These are phyloP conservation scores for Copidosoma aretas DNA, from an alignment of 2,888 invertebrate species.

Conservation along the genomic window DNA sequence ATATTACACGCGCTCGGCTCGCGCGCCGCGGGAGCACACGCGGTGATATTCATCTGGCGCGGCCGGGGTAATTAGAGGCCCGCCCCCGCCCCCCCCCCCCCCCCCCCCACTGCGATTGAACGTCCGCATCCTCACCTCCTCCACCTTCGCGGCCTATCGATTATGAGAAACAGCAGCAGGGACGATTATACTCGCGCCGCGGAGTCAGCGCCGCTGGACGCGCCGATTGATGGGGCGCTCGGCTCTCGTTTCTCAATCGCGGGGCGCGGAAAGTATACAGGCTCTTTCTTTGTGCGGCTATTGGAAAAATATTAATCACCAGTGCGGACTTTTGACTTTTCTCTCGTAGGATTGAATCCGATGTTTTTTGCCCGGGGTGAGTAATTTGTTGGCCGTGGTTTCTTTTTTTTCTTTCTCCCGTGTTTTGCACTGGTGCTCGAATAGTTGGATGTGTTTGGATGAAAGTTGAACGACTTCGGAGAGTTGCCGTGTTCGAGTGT, in stretches of 20 bases:
- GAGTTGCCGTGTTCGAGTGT: too few relatives aligned
- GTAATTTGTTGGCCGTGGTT: too few relatives aligned
- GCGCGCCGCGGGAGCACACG: constrained; percentile 18
- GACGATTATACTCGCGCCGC: constrained; percentile 1
- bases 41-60: constrained; percentile 25
- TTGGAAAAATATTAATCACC: constrained; percentile 25
- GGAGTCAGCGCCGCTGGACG: not conserved
- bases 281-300: constrained; percentile 7
- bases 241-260: constrained; percentile 28
- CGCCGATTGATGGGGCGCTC: constrained; percentile 32
- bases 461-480: too few relatives aligned
- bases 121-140: constrained; percentile 5
- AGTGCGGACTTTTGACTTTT: not conserved
- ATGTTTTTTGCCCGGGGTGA: too few relatives aligned
- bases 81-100: not conserved
- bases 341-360: too few relatives aligned
- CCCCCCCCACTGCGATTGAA: constrained; percentile 9
- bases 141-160: not conserved
- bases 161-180: not conserved
- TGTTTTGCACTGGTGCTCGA: too few relatives aligned
- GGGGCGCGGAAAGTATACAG: not conserved
- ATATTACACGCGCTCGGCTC: not conserved
- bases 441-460: too few relatives aligned
- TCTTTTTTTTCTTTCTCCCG: too few relatives aligned
- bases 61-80: constrained; percentile 17